Base-by-base conservation (phyloP, 2,888 invertebrate species). In the Molorchus minor region DNA sequence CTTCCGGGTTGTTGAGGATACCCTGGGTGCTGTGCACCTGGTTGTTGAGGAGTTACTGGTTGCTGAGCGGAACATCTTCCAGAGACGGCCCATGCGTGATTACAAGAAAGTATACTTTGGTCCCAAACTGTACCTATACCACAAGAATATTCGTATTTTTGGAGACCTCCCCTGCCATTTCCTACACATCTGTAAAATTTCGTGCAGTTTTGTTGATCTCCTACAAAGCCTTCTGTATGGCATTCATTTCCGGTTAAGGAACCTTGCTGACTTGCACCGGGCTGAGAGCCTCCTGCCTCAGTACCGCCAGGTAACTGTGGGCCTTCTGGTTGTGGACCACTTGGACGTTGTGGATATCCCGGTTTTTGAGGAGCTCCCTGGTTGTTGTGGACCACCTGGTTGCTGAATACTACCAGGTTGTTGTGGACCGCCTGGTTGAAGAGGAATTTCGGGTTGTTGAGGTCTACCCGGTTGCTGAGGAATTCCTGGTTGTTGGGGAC, bases 71-170 rank as follows among this genome's bases (percentile, higher is more conserved):
- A 56, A 10, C 76, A 75, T 59, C 59, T 70, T 17, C 74, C 74
- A 21, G 38, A 53, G 19, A 86, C 86, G 56, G 86, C 85, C 83
- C 86, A 87, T 30, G 85, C 84, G 76, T 92, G 86, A 77, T 93
- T 92, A 77, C 93, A 93, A 45, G 88, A 85, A 74, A 86, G 82
- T 58, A 86, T 80, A 49, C 83, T 80, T 56, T 86, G 84, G 79
- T 91, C 91, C 92, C 92, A 93, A 25, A 89, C 87, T 3, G 92
- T 93, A 46, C 91, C 91, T 53, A 87, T 85, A 2, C 87, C 89
- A 77, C 93, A 93, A 10, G 81, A 81, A 76, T 90, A 93, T 62
- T 90, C 88, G 74, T 89, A 88, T 78, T 85, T 87, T 43, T 80
- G 86, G 68, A 82, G 89, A 2, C 82, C 82, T 61, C 85, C 86